A percentile compares a stretch with the other conserved stretches of the same genome.
These are phyloP conservation scores for Coleophora flavipennella DNA, from an alignment of 2,888 invertebrate species.

Conservation along the genomic window DNA sequence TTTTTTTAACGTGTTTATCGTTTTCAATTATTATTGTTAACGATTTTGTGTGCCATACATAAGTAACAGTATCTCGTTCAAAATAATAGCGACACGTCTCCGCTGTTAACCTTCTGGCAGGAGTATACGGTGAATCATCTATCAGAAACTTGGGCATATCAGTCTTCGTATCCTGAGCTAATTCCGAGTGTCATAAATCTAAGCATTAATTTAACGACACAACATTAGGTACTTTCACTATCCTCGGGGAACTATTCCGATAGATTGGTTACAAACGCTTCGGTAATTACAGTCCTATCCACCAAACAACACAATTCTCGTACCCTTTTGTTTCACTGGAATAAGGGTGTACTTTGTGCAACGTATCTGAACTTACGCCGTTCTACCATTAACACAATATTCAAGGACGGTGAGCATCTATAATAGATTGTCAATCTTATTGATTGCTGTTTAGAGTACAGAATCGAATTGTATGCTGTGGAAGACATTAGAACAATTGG, in stretches of 20 bases:
- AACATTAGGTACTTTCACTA: conserved; percentile 52
- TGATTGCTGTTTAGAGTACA: conserved; percentile 26
- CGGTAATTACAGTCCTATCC: conserved; percentile 12
- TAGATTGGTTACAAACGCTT: conserved; percentile 67
- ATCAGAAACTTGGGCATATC: conserved; percentile 35
- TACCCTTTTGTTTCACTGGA: neutral
- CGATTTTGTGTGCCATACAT: too few species aligned
- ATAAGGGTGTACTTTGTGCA: neutral
- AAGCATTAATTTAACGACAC: conserved; percentile 70
- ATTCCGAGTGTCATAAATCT: conserved; percentile 66
- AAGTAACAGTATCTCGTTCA: too few species aligned
- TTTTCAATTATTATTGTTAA: too few species aligned
- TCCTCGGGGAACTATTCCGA: conserved; percentile 75
- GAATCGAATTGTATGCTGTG: conserved; percentile 18
- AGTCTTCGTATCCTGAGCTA: conserved; percentile 28
- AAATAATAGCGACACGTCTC: too few species aligned
- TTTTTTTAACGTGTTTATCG: too few species aligned
- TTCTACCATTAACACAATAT: neutral
- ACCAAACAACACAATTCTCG: neutral
- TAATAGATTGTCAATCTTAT: conserved; percentile 51
- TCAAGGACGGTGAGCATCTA: conserved; percentile 15
- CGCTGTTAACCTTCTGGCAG: neutral
- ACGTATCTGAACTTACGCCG: conserved; percentile 2
- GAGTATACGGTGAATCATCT: conserved; percentile 13
- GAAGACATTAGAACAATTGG: conserved; percentile 59